Evolutionary conservation across 2,888 invertebrate genomes (phyloP).

Genomic region (Meliscaeva auricollis): DNA sequence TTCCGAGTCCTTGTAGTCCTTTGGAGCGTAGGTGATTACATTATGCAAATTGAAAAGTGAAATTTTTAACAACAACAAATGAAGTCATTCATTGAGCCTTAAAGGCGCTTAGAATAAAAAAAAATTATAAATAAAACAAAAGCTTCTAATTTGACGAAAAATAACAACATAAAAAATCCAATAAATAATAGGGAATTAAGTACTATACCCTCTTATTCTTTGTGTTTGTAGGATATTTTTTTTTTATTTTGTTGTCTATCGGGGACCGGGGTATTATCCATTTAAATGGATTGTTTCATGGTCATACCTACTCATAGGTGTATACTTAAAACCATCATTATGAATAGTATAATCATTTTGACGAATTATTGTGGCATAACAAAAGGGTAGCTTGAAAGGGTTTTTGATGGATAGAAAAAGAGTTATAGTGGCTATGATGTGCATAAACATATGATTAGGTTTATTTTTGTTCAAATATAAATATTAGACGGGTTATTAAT

Average conservation of each 20-base stretch:
- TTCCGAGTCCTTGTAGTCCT: neutral
- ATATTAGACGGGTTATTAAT: constrained; percentile 19
- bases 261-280: constrained; percentile 35
- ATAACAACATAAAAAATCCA: constrained; percentile 8
- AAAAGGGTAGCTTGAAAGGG: constrained; percentile 13
- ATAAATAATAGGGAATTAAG: constrained; percentile 46
- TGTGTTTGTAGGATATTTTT: constrained; percentile 9
- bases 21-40: constrained; percentile 30
- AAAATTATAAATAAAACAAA: constrained; percentile 28
- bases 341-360: constrained; percentile 38
- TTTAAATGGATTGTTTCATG: constrained; percentile 43
- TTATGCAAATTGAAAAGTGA: constrained; percentile 73
- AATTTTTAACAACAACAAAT: constrained; percentile 53
- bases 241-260: neutral
- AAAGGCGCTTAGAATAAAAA: constrained; percentile 15
- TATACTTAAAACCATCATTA: neutral
- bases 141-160: constrained; percentile 25
- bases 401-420: no score
- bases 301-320: neutral
- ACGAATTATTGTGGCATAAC: constrained; percentile 23
- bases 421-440: no score
- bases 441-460: constrained; percentile 47
- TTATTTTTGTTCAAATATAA: constrained; percentile 13
- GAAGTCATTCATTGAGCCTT: constrained; percentile 41
- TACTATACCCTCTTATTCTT: no score